Percentiles rank a stretch among this genome's conserved stretches.
Evolutionary conservation across 2,113 vertebrate species (phyloP).

Genomic region (Electrona antarctica): DNA sequence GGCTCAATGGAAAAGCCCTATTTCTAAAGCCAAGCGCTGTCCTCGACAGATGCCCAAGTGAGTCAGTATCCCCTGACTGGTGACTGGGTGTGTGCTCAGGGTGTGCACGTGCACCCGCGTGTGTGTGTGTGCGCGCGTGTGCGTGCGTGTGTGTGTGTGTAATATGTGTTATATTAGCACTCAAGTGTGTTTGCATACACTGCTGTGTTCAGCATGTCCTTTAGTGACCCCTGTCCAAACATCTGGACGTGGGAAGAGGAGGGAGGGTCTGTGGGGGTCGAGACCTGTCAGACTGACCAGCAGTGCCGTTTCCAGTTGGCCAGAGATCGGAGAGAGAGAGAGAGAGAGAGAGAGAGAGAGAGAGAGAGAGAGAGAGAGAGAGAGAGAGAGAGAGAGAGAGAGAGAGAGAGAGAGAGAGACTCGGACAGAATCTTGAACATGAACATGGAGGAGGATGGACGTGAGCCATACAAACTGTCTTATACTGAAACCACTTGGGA

Average conservation of each 20-base stretch:
- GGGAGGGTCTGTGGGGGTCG: slow-evolving; percentile 21
- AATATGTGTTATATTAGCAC: background rate
- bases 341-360: background rate
- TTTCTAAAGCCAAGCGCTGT: slow-evolving; percentile 21
- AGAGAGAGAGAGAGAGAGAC: background rate
- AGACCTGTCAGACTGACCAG: slow-evolving; percentile 39
- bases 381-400: background rate
- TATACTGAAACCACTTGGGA: background rate
- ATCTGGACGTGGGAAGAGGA: slow-evolving; percentile 53
- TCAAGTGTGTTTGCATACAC: background rate
- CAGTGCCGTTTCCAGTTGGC: slow-evolving; percentile 33
- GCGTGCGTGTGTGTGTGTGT: background rate
- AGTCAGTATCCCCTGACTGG: slow-evolving; percentile 59
- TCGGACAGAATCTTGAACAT: slow-evolving; percentile 8
- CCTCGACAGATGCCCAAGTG: slow-evolving; percentile 44
- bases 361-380: background rate
- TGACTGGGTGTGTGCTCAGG: slow-evolving; percentile 7
- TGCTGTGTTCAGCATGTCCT: slow-evolving; percentile 34
- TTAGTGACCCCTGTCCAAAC: slow-evolving; percentile 49
- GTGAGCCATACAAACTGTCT: background rate
- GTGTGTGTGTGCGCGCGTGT: background rate
- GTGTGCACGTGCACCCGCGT: background rate
- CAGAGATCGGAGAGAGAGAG: background rate
- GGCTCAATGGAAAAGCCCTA: slow-evolving; percentile 46
- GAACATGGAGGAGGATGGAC: background rate